Evolutionary conservation across 2,888 invertebrate species (phyloP), one percentile per base, ranked within the genome.

Genomic region (Diarsia dahlii): DNA sequence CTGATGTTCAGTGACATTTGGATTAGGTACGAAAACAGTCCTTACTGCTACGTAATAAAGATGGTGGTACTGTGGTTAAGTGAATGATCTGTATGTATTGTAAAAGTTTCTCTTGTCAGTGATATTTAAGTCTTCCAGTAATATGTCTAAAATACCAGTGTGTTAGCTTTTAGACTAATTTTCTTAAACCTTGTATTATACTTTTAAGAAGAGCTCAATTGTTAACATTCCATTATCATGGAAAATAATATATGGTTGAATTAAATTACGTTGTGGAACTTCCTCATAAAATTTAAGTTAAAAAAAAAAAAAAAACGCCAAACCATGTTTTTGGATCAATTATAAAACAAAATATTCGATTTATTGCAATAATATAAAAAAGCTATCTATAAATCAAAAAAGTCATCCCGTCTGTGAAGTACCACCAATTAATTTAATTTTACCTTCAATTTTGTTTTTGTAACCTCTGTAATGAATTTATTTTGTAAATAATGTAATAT

Each of bases 401-500:
- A 28, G 28, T 28, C 28, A 28, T 28, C 28, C 28, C 28, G 28
- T 28, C 28, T 28, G 28, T 28, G 28, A 28, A 28, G 28, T 28
- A 39, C 18, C 5, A 15, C 18, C 5, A 18, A 15, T 18, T 62
- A 45, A 45, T 50, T 39, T 28, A 18, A 54, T 67, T 34, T 58
- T 6, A n/a, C 2, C n/a, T 58, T 65, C 2, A 15, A 48, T 48
- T 63, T 62, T n/a, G 4, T 8, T 50, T 20, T 52, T 46, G 10
- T 66, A 48, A 18, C 1, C 18, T 45, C 12, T 54, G 0, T 1
- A n/a, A 12, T n/a, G n/a, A 54, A 12, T 54, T 58, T 34, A 50
- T 69, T 23, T 52, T 81, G 56, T 76, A 70, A 66, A 81, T 80
- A 66, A 54, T 74, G 60, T 28, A n/a, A 52, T 56, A 52, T 56